A percentile compares a stretch with the other conserved stretches of the same genome.
phyloP scores from a whole-genome alignment of 2,797 vertebrate species.

The Enteromius afrohamiltoni region DNA sequence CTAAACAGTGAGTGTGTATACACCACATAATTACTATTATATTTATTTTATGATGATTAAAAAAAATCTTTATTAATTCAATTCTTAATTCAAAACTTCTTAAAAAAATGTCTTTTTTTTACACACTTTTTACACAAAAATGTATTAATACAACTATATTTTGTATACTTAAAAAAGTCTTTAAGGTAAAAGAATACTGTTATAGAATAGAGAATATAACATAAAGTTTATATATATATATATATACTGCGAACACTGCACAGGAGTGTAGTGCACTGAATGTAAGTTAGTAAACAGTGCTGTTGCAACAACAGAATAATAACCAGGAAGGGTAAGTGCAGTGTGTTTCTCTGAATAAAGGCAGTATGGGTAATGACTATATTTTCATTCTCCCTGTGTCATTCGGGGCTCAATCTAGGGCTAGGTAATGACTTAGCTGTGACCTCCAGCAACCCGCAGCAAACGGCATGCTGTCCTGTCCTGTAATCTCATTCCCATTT shows the following conservation, averaged over 20 bases:
- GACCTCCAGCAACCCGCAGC: constrained; percentile 52
- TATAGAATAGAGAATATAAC: too few species aligned
- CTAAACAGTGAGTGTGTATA: background rate
- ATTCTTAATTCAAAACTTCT: too few species aligned
- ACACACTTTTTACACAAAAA: too few species aligned
- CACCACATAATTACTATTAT: background rate
- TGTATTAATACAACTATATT: too few species aligned
- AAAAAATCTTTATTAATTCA: too few species aligned
- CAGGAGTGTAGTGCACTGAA: background rate
- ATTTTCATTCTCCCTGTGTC: constrained; percentile 37
- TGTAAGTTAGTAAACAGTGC: constrained; percentile 2
- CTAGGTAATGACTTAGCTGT: constrained; percentile 49
- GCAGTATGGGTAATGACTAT: constrained; percentile 15
- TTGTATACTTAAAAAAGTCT: too few species aligned
- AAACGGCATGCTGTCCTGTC: constrained; percentile 35
- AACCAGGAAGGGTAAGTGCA: constrained; percentile 7
- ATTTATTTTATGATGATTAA: background rate
- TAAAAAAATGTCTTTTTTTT: too few species aligned
- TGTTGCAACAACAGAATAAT: constrained; percentile 7
- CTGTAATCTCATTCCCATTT: constrained; percentile 48
- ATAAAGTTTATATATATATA: too few species aligned
- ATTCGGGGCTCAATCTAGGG: constrained; percentile 33
- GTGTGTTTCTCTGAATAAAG: constrained; percentile 35
- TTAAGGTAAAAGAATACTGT: too few species aligned
- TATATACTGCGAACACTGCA: too few species aligned